Percentiles rank a stretch among this genome's conserved stretches.
These are phyloP conservation scores for Hypercompe scribonia DNA, from an alignment of 2,888 invertebrate species.

Conservation along the genomic window DNA sequence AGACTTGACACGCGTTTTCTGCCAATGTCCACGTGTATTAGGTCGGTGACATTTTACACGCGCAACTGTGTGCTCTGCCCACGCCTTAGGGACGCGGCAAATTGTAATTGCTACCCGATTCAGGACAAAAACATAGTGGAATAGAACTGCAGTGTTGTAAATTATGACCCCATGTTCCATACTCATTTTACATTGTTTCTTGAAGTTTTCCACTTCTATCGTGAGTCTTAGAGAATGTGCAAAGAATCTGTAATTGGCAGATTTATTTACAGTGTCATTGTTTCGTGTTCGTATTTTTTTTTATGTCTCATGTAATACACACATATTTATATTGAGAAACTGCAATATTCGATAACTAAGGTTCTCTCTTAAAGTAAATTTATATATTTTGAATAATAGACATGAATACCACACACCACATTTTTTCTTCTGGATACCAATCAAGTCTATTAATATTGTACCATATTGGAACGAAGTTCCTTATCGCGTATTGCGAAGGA, in stretches of 20 bases:
- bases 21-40: constrained; percentile 7
- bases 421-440: background rate
- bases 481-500: no score
- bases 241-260: background rate
- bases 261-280: background rate
- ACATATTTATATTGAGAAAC: no score
- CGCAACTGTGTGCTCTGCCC: constrained; percentile 1
- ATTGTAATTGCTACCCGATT: constrained; percentile 2
- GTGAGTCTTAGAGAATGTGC: background rate
- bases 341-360: no score
- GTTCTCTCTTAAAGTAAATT: no score
- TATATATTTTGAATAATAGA: no score
- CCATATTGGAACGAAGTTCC: no score
- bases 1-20: background rate
- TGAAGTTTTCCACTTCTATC: background rate
- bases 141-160: constrained; percentile 11
- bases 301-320: background rate
- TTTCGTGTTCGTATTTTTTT: background rate
- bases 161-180: background rate
- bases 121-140: constrained; percentile 11
- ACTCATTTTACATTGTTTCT: background rate
- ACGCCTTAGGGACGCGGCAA: constrained; percentile 4
- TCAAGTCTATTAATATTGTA: background rate
- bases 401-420: no score
- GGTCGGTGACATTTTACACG: constrained; percentile 13